Evolutionary conservation across 2,113 vertebrate species (phyloP).

Genomic region (Pteruthius melanotis): DNA sequence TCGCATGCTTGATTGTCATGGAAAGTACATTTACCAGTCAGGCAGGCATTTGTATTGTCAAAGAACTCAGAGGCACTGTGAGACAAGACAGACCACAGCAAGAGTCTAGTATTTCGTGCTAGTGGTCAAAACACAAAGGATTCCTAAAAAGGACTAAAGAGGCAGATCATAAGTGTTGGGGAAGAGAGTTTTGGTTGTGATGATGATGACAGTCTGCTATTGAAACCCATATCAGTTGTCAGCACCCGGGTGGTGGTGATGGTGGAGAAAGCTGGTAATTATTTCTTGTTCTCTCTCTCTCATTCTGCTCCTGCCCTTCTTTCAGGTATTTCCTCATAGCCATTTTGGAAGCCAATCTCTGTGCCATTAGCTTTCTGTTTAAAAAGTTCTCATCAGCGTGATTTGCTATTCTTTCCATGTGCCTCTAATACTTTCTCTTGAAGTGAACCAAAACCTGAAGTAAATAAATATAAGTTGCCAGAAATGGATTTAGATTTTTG

Average conservation of each 20-base stretch:
- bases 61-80: neutral
- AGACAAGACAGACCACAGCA: neutral
- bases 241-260: neutral
- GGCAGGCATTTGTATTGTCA: neutral
- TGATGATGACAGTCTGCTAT: neutral
- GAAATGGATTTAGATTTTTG: neutral
- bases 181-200: neutral
- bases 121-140: neutral
- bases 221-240: fast-evolving
- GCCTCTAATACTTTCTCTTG: neutral
- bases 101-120: neutral
- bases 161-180: neutral
- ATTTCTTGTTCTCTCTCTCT: neutral
- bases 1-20: neutral
- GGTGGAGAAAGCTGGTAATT: neutral
- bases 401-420: neutral
- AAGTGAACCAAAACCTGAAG: neutral
- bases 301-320: neutral
- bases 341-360: neutral
- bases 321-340: neutral
- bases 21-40: neutral
- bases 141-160: neutral
- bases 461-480: neutral
- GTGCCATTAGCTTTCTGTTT: neutral
- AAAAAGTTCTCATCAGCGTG: neutral